These are phyloP conservation scores for Reticulitermes lucifugus DNA, from an alignment of 2,888 invertebrate species.

Conservation along the genomic window DNA sequence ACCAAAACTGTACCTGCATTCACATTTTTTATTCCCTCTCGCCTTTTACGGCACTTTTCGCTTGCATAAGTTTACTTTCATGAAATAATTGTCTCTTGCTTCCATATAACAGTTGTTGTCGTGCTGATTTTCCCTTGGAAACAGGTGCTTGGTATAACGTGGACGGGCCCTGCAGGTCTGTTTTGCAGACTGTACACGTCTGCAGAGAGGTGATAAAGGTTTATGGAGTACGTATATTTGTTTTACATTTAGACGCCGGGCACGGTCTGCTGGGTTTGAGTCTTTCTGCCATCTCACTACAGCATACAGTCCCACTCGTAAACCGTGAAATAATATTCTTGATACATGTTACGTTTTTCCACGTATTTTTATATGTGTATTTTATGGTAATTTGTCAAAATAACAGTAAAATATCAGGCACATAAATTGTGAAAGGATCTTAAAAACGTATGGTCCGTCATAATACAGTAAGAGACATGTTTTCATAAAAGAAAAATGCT, in stretches of 20 bases:
- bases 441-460: neutral
- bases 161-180: neutral
- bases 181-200: neutral
- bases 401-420: neutral
- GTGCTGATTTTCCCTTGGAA: too few relatives aligned
- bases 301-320: neutral
- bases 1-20: too few relatives aligned
- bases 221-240: constrained; percentile 4
- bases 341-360: neutral
- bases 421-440: neutral
- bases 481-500: neutral
- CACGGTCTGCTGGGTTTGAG: neutral
- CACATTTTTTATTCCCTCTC: too few relatives aligned
- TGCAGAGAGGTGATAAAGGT: constrained; percentile 17
- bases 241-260: neutral
- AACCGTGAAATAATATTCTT: neutral
- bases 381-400: constrained; percentile 3
- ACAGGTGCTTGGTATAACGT: too few relatives aligned
- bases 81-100: too few relatives aligned
- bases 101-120: too few relatives aligned
- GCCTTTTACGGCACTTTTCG: too few relatives aligned
- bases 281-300: neutral
- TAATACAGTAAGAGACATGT: neutral
- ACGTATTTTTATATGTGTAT: neutral
- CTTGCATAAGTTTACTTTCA: too few relatives aligned